Evolutionary conservation across 2,888 invertebrate genomes (phyloP), one percentile per base, ranked within the genome.

Genomic region (Cryptocephalus primarius): DNA sequence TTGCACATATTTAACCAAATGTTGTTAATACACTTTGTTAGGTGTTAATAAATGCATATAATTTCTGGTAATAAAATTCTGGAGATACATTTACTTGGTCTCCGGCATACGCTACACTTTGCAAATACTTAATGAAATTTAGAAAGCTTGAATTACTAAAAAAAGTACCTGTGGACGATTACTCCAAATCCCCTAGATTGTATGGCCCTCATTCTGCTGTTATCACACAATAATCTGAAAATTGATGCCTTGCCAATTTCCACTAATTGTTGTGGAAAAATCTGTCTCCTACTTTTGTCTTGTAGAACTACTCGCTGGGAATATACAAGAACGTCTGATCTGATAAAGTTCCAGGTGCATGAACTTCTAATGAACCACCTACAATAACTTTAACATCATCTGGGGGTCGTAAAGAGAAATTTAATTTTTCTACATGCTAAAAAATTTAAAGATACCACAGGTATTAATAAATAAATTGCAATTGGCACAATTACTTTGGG

Each of bases 281-380:
- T 49, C 92, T 75, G 69, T 94, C 94, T 0, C 89, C 90, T 8
- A 80, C 84, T 58, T 91, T 79, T 0, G 91, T 85, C 53, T 88
- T 77, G 64, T 81, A 85, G 72, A 93, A 93, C 70, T 93, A 92
- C 63, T 87, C 88, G 0, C 85, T 85, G 4, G 93, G 71, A 54
- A 94, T 85, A 64, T 92, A 92, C 2, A 89, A 76, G 75, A 86
- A 91, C 0, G 92, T 91, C 1, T 92, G 92, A 0, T 93, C 93
- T 0, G 85, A 77, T 41, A 86, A 74, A 0, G 90, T 81, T 0
- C 85, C 89, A 0, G 80, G 78, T 1, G 89, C 83, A 47, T 83
- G 82, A 1, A 70, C 69, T 68, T 94, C 94, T 43, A 91, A 65
- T 0, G 89, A 80, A 1, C 85, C 92, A 1, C 85, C 94, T 8